Conservation (phyloP, 1,140 invertebrate species). For the Macrosteles quadrilineatus region DNA sequence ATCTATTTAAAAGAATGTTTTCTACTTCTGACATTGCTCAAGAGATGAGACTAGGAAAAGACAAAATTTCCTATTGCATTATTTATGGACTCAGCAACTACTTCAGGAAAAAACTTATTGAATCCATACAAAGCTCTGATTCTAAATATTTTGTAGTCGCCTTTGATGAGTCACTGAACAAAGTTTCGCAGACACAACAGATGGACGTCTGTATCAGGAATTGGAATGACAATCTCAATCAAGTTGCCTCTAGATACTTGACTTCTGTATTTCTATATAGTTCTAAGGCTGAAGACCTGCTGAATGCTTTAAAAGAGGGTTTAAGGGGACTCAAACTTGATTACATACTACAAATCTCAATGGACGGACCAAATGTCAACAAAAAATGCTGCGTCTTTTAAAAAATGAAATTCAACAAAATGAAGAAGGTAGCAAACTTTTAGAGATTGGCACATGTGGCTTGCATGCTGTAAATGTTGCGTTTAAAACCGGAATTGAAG, state of each 20-base stretch:
- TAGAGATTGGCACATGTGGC: no score
- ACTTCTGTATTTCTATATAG: conserved; percentile 36
- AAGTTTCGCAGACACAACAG: conserved; percentile 39
- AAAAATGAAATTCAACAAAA: no score
- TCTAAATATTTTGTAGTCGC: conserved; percentile 34
- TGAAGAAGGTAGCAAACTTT: no score
- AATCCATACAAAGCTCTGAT: conserved; percentile 28
- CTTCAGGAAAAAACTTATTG: conserved; percentile 29
- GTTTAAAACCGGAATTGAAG: no score
- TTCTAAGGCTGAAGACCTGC: neutral
- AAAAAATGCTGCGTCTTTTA: neutral
- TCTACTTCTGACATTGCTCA: neutral
- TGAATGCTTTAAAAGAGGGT: neutral
- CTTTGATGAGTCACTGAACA: conserved; percentile 39
- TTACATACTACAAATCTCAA: neutral
- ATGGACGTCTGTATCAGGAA: conserved; percentile 40
- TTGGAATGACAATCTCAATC: conserved; percentile 35
- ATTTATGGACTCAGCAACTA: neutral
- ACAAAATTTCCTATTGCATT: neutral
- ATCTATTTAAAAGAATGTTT: conserved; percentile 32
- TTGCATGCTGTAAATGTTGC: no score
- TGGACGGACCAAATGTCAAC: neutral
- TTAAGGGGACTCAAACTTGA: neutral
- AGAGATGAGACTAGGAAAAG: conserved; percentile 26
- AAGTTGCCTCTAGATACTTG: conserved; percentile 36